Evolutionary conservation across 2,113 vertebrate genomes (phyloP), one percentile per base, ranked within the genome.

Genomic region (Plotosus lineatus): DNA sequence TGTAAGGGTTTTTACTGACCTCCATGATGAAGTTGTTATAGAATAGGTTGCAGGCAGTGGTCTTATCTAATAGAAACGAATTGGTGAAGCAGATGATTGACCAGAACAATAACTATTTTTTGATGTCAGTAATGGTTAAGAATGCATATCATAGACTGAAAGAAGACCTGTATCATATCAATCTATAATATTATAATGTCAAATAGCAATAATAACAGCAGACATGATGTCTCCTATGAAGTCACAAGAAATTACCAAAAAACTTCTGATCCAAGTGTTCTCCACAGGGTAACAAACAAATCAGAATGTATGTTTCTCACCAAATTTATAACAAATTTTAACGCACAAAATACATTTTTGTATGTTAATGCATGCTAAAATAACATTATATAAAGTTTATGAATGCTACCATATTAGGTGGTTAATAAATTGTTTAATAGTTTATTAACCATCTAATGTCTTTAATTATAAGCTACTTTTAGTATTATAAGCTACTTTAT

Each of bases 81-180:
- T 63, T 44, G 23, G 15, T 12, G 61, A 42, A 56, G 65, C 36
- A 56, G 77, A 69, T 23, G 50, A 69, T 71, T 36, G 46, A 53
- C n/a, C 50, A 69, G 36, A 53, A 40, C 38, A 50, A 31, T 61
- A 1, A 36, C 15, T 63, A 19, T 3, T 60, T 63, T 63, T 17
- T 31, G 33, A 53, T 66, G 36, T 33, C 21, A 21, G 23, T n/a
- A 58, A 50, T 69, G 48, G 31, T 48, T 61, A 61, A 77, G 40
- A 42, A 42, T 46, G 56, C 56, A 48, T 17, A 75, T 40, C 26
- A 60, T 23, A 28, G 21, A 61, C 40, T 61, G 17, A 58, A 33
- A 58, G 26, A 42, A 77, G 23, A 40, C 53, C 42, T 46, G 40
- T 44, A 44, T 60, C 6, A n/a, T 58, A 19, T 75, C 26, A 19